Evolutionary conservation across 2,888 invertebrate species (phyloP), one percentile per base, ranked within the genome.

Genomic region (Athalia rosae): DNA sequence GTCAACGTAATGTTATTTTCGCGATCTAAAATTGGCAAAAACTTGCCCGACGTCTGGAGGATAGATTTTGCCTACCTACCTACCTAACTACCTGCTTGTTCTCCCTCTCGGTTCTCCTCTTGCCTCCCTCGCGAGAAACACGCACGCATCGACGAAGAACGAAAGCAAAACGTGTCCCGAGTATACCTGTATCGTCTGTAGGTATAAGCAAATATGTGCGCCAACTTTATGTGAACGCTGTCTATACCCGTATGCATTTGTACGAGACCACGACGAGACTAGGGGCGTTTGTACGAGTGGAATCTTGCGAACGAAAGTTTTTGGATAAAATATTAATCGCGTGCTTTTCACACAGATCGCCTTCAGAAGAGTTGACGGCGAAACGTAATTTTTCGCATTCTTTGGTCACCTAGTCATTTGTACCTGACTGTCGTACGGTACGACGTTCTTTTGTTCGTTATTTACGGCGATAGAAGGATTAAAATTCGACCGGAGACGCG

Each of bases 11-110:
- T 82, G 80, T 79, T 80, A 85, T 84, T 85, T 83, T 84, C 81
- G 81, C 82, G 81, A 83, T 84, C 80, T 82, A 80, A 84, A 83
- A 84, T 77, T 76, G 76, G 79, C 82, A 85, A 85, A 85, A 85
- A 85, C 81, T 79, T 80, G 82, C 79, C 76, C 76, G 43, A 67
- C 66, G 69, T 56, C 58, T 76, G 56, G 67, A 76, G 64, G 9
- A 53, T 11, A 67, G 67, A 67, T 71, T 74, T 62, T 77, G 53
- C 73, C 71, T 61, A 41, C 71, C 71, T 77, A 45, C 58, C 61
- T 66, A 69, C 58, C 63, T 71, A 28, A 15, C 50, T 73, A 73
- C 77, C 76, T 79, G n/a, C 61, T 7, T 53, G 43, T 11, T 6
- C 62, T 15, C 28, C 45, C 13, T 62, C 6, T 47, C 9, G 63